A percentile compares a stretch with the other conserved stretches of the same genome.
Evolutionary conservation across 2,888 invertebrate species (phyloP).

Genomic region (Athalia rosae): DNA sequence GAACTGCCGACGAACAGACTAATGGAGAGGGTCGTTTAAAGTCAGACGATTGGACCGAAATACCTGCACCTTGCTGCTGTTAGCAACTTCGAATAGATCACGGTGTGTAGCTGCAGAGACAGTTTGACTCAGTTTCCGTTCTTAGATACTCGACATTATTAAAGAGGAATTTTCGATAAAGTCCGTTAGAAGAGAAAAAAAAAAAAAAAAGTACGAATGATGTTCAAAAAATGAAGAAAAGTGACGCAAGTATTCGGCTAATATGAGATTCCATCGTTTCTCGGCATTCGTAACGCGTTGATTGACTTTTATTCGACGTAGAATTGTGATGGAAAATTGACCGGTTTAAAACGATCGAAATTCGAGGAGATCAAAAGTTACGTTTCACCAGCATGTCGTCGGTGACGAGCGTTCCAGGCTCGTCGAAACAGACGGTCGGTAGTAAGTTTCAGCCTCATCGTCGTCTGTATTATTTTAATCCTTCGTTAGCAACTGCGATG

Average conservation of each 20-base stretch:
- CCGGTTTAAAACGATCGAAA: background rate
- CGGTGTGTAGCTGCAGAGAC: constrained; percentile 8
- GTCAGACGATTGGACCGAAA: constrained; percentile 38
- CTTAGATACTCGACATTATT: background rate
- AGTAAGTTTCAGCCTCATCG: constrained; percentile 56
- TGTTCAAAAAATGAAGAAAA: no score
- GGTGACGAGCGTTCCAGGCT: constrained; percentile 59
- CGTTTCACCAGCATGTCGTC: background rate
- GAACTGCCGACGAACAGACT: constrained; percentile 12
- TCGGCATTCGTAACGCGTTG: no score
- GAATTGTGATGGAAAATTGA: no score
- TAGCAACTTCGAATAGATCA: constrained; percentile 44
- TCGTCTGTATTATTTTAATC: background rate
- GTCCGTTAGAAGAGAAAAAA: background rate
- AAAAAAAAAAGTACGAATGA: background rate
- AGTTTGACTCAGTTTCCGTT: constrained; percentile 15
- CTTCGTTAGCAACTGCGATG: background rate
- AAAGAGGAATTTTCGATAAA: no score
- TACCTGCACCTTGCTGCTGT: constrained; percentile 42
- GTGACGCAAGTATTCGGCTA: no score
- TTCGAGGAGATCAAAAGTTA: background rate
- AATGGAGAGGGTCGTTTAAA: constrained; percentile 35
- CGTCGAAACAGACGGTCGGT: constrained; percentile 63
- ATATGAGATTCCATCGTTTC: no score
- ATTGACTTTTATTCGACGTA: no score